Evolutionary conservation across 2,113 vertebrate genomes (phyloP), one percentile per base, ranked within the genome.

Genomic region (Bubo bubo): DNA sequence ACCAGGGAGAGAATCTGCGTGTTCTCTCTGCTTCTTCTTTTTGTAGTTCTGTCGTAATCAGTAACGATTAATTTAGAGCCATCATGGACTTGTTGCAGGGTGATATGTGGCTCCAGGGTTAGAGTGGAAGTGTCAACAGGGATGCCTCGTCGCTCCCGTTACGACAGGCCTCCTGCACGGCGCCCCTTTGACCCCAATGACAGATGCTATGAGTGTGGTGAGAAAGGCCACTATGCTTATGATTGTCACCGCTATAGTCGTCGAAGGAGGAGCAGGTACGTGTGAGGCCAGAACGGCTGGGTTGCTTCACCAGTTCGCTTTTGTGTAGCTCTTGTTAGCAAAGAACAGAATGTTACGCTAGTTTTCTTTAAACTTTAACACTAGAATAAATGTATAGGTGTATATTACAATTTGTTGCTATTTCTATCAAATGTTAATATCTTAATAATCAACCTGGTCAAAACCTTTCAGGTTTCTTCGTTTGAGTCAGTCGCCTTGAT

Each of bases 391-490:
- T n/a, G n/a, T n/a, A 10, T 10, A 39, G 39, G 39, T 97, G 85
- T 98, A 96, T 98, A 92, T 98, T 92, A 97, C 95, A 98, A 93
- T 97, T 95, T 50, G 27, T 79, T n/a, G 45, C 60, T 87, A 97
- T 97, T 97, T 95, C n/a, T 97, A 30, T 87, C 97, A 55, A 97
- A 97, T 98, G 97, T 98, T 99, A 97, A 92, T 98, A 98, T 98
- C 95, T 99, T 98, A 99, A 99, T 98, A 98, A 99, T 98, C 98
- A 98, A 98, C 98, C 98, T 99, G 99, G 98, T 99, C 98, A 98
- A 98, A 99, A 99, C 98, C 98, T 99, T 99, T 98, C 99, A 99
- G 99, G 99, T 99, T 98, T 98, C 99, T 98, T 99, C 99, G 98
- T 99, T 99, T 99, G 98, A 99, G 98, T 99, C 98, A 98, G 98